A percentile compares a stretch with the other conserved stretches of the same genome.
phyloP scores from a whole-genome alignment of 1,140 invertebrate species.

The Bombyx mori region ASM3026992v2 NC_085119.1:9744001-9744500 shows the following conservation, averaged over 20 bases:
- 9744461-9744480: not conserved
- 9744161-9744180: constrained; percentile 18
- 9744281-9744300: no score
- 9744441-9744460: not conserved
- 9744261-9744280: no score
- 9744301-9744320: no score
- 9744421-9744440: not conserved
- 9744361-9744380: not conserved
- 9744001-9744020: no score
- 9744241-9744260: no score
- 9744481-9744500: no score
- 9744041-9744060: no score
- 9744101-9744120: constrained; percentile 12
- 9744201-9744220: constrained; percentile 14
- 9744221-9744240: not conserved
- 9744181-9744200: constrained; percentile 37
- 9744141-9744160: constrained; percentile 29
- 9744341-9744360: not conserved
- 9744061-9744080: no score
- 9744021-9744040: no score
- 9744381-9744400: not conserved
- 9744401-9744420: not conserved
- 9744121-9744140: no score
- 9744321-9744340: not conserved
- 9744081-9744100: not conserved